These are phyloP conservation scores for Peromyscus melanophrys DNA, from an alignment of 2,797 vertebrate species.

Conservation along the genomic window DNA sequence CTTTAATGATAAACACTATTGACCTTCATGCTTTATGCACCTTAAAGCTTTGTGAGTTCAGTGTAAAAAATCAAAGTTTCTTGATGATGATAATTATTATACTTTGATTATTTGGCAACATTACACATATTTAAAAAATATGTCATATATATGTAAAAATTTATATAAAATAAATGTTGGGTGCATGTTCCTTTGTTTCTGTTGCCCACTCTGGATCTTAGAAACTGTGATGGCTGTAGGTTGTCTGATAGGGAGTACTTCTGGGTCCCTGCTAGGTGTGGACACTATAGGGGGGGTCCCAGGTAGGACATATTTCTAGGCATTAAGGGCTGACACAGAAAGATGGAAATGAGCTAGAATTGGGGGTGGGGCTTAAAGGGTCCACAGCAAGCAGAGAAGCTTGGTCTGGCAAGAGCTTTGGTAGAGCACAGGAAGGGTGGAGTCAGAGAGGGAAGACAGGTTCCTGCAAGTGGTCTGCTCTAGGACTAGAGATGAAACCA, in stretches of 20 bases:
- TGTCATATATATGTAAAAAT: too few species aligned
- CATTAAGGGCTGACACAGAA: not conserved
- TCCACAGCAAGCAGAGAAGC: not conserved
- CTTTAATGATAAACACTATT: not conserved
- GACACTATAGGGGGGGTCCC: not conserved
- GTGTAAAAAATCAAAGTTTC: not conserved
- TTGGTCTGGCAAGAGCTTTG: not conserved
- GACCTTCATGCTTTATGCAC: not conserved
- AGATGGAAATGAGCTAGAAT: not conserved
- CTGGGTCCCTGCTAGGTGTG: not conserved
- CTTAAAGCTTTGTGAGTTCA: too few species aligned
- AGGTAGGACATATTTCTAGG: not conserved
- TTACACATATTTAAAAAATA: not conserved
- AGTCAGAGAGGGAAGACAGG: not conserved
- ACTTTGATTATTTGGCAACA: not conserved
- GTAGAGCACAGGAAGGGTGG: not conserved
- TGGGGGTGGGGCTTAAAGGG: not conserved
- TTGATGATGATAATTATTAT: not conserved
- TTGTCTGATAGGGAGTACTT: not conserved
- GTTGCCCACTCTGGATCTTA: not conserved
- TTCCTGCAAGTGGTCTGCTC: not conserved
- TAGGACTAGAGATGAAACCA: not conserved
- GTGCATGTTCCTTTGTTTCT: not conserved
- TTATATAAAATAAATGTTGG: not conserved
- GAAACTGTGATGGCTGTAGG: not conserved